A percentile compares a stretch with the other conserved stretches of the same genome.
phyloP scores from a whole-genome alignment of 1,140 invertebrate genomes.

The Yoshiicerus persimilis region DNA sequence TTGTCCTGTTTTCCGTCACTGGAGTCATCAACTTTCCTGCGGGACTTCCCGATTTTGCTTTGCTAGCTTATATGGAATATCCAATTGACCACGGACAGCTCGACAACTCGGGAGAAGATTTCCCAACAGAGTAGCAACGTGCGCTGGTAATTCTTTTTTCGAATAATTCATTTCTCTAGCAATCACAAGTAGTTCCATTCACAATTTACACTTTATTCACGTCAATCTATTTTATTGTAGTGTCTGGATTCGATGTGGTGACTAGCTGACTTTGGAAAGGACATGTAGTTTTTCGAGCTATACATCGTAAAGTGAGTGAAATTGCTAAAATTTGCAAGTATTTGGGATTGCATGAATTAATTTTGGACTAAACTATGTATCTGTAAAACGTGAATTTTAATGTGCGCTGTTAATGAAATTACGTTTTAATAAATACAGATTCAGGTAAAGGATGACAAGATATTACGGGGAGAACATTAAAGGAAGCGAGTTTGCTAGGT shows the following conservation, averaged over 20 bases:
- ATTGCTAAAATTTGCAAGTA: too few relatives aligned
- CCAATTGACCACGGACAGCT: conserved; percentile 25
- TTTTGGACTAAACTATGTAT: too few relatives aligned
- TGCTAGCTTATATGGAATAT: conserved; percentile 32
- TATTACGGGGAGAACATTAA: neutral
- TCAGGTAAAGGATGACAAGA: neutral
- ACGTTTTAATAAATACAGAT: neutral
- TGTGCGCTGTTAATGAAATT: too few relatives aligned
- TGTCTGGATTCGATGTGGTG: conserved; percentile 28
- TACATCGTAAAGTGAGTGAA: conserved; percentile 37
- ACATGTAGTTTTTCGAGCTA: conserved; percentile 31
- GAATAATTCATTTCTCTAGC: too few relatives aligned
- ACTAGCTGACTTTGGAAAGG: conserved; percentile 23
- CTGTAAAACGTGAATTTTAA: too few relatives aligned
- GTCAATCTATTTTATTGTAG: neutral
- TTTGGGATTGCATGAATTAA: neutral
- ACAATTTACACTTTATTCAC: too few relatives aligned
- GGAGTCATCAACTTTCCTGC: neutral
- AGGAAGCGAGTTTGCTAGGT: neutral
- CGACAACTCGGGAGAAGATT: neutral
- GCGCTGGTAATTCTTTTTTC: neutral
- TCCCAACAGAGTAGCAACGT: neutral
- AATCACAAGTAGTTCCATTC: too few relatives aligned
- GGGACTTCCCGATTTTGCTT: conserved; percentile 30
- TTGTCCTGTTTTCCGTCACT: conserved; percentile 80